Evolutionary conservation across 2,888 invertebrate genomes (phyloP).

Genomic region (Xestobium rufovillosum): DNA sequence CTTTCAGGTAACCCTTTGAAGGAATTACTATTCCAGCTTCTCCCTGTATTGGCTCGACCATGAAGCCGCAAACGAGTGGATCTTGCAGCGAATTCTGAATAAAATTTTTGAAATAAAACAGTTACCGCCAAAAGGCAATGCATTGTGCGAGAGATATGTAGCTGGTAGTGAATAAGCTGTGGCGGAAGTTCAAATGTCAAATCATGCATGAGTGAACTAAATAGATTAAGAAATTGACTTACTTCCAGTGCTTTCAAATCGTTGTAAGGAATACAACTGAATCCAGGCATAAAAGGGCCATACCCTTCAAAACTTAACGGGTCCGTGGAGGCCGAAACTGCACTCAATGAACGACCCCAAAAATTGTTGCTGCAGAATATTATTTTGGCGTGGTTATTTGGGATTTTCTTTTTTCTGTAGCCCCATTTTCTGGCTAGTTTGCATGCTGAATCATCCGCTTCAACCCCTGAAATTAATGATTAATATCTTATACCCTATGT

Average conservation of each 20-base stretch:
- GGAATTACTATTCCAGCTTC: slow-evolving; percentile 79
- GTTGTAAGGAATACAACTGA: slow-evolving; percentile 65
- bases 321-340: slow-evolving; percentile 72
- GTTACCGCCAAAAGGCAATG: not conserved
- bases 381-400: slow-evolving; percentile 59
- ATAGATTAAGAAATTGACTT: too few species aligned
- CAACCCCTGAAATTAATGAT: slow-evolving; percentile 51
- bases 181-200: too few species aligned
- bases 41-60: slow-evolving; percentile 85
- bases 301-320: slow-evolving; percentile 61
- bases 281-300: slow-evolving; percentile 76
- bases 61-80: slow-evolving; percentile 67
- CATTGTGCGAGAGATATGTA: not conserved
- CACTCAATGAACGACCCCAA: slow-evolving; percentile 76
- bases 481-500: not conserved
- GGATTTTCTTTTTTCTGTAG: slow-evolving; percentile 66
- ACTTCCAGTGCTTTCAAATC: slow-evolving; percentile 64
- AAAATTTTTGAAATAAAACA: slow-evolving; percentile 7
- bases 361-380: slow-evolving; percentile 73
- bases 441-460: slow-evolving; percentile 72
- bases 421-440: slow-evolving; percentile 79
- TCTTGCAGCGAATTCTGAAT: slow-evolving; percentile 52
- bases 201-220: too few species aligned
- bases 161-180: too few species aligned
- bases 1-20: slow-evolving; percentile 60